Base-by-base conservation (phyloP, 2,888 invertebrate species). In the Polydrusus pterygomalis region DNA sequence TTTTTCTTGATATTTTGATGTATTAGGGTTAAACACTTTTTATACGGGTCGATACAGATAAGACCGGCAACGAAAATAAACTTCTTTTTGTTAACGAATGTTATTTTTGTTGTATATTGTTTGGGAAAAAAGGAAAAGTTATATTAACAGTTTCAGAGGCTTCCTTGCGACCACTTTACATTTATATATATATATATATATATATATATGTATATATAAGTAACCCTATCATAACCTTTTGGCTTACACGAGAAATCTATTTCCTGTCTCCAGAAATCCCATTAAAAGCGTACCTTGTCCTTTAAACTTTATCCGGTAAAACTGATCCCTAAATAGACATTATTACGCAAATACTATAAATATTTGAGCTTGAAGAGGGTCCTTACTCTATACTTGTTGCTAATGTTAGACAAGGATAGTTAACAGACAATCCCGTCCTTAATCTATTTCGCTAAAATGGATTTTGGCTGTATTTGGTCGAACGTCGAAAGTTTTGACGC, bases 1-100 rank as follows among this genome's bases (percentile, higher is more conserved):
- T 51, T 69, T 69, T 68, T 47, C 69, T 74, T 54, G 74, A 69
- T 74, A 56, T 67, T 68, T 68, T 74, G 74, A 74, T 74, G 74
- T 63, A 74, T 74, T 74, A 74, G 58, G 64, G 70, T 67, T 54
- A 67, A 54, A 60, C 8, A 38, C 30, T 34, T 60, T 38, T 60
- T 38, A 38, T 54, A n/a, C 6, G n/a, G n/a, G 25, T 20, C 25
- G 25, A 25, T 54, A 54, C 54, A 30, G 25, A 30, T 25, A 20
- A 25, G 10, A 43, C 43, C 43, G 43, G 6, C 9, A 43, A 43
- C 11, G 8, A 10, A 34, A 34, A 34, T 34, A 34, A 34, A 34
- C 7, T 34, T 34, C 8, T 34, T 30, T 6, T 30, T 30, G 30
- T 30, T 30, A n/a, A n/a, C n/a, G n/a, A n/a, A n/a, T n/a, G n/a